phyloP scores from a whole-genome alignment of 1,140 invertebrate genomes.

The Hormaphis cornu region DNA sequence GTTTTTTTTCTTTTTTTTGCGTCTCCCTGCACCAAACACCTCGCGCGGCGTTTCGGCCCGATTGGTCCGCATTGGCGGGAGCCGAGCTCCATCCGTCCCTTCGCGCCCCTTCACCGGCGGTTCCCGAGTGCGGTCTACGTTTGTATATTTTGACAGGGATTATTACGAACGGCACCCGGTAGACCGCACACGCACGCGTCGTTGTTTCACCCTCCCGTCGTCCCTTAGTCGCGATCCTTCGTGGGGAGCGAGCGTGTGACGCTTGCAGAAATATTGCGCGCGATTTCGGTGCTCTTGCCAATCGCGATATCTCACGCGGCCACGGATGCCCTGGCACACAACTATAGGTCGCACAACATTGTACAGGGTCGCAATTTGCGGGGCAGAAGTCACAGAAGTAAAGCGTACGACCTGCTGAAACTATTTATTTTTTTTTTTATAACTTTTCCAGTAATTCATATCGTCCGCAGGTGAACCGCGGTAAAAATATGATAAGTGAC shows the following conservation, averaged over 20 bases:
- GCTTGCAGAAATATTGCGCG: constrained; percentile 21
- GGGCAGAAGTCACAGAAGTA: no score
- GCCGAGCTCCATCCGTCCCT: no score
- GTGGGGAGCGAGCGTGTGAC: neutral
- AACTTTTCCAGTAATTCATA: no score
- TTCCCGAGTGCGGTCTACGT: neutral
- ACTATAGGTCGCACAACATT: neutral
- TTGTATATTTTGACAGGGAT: constrained; percentile 21
- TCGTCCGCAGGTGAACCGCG: no score
- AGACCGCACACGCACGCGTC: neutral
- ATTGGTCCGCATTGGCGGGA: no score
- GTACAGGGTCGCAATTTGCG: neutral
- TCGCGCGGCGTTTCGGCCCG: no score
- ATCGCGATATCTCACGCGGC: constrained; percentile 13
- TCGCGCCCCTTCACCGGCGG: neutral
- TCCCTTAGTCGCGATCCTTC: neutral
- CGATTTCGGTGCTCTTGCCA: neutral
- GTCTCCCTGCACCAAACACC: no score
- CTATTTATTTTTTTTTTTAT: no score
- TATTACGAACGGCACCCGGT: constrained; percentile 18
- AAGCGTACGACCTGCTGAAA: no score
- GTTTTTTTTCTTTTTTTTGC: no score
- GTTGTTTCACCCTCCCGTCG: no score
- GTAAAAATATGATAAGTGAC: no score
- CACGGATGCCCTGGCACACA: neutral